phyloP scores from a whole-genome alignment of 2,797 vertebrate genomes.

The Pygocentrus nattereri region DNA sequence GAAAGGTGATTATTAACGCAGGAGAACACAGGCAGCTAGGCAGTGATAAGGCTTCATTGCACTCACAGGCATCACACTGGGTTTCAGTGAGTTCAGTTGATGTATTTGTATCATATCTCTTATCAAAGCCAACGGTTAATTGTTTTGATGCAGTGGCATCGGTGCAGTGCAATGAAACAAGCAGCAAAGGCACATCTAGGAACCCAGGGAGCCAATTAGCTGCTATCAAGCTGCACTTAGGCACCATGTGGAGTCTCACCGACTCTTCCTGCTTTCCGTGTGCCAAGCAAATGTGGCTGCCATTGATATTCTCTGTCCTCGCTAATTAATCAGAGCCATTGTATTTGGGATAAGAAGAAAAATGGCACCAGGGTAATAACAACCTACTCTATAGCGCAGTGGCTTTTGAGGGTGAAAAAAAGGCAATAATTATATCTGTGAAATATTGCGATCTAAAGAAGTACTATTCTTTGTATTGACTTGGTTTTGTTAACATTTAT shows the following conservation, averaged over 20 bases:
- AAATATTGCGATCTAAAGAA: constrained; percentile 18
- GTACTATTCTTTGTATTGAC: constrained; percentile 12
- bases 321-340: constrained; percentile 51
- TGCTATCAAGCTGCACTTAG: constrained; percentile 53
- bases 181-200: constrained; percentile 33
- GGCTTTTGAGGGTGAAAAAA: background rate
- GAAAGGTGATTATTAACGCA: constrained; percentile 48
- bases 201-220: constrained; percentile 59
- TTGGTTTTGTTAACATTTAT: constrained; percentile 35
- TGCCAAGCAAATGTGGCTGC: constrained; percentile 40
- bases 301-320: constrained; percentile 38
- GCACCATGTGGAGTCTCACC: constrained; percentile 26
- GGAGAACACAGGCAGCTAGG: constrained; percentile 19
- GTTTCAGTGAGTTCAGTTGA: constrained; percentile 33
- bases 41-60: no score
- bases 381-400: background rate
- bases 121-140: constrained; percentile 52
- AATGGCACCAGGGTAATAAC: constrained; percentile 18
- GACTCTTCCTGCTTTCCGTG: constrained; percentile 25
- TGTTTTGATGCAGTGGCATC: constrained; percentile 46
- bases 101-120: constrained; percentile 40
- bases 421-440: background rate
- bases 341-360: constrained; percentile 23
- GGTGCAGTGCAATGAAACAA: constrained; percentile 29
- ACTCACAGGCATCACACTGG: constrained; percentile 10